phyloP scores from a whole-genome alignment of 2,113 vertebrate genomes.

The Passer domesticus region DNA sequence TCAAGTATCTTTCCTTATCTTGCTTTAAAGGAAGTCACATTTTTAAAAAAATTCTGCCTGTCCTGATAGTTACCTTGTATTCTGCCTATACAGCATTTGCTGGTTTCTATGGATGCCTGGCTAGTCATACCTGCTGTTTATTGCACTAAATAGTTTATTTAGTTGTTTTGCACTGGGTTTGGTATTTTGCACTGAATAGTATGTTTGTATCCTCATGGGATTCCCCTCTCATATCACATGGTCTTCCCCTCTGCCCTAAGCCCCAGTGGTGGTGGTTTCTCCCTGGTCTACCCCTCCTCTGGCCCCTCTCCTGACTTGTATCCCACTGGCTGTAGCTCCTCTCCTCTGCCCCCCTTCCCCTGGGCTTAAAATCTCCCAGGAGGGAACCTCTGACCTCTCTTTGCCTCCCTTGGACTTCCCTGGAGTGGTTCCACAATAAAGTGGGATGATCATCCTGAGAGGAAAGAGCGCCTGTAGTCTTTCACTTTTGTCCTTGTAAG shows the following conservation, averaged over 20 bases:
- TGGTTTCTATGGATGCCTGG: background rate
- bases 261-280: too few species aligned
- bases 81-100: background rate
- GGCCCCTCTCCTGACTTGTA: background rate
- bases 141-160: background rate
- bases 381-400: background rate
- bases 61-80: background rate
- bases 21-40: background rate
- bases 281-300: background rate
- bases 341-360: background rate
- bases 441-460: background rate
- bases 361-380: background rate
- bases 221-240: too few species aligned
- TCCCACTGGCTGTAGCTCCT: background rate
- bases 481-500: background rate
- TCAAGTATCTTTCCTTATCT: background rate
- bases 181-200: background rate
- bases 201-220: background rate
- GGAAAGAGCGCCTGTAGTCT: background rate
- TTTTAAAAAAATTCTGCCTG: background rate
- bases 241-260: too few species aligned
- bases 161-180: background rate
- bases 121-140: background rate
- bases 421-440: background rate
- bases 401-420: background rate